Evolutionary conservation across 2,888 invertebrate species (phyloP), one percentile per base, ranked within the genome.

Genomic region (Anoplius nigerrimus): DNA sequence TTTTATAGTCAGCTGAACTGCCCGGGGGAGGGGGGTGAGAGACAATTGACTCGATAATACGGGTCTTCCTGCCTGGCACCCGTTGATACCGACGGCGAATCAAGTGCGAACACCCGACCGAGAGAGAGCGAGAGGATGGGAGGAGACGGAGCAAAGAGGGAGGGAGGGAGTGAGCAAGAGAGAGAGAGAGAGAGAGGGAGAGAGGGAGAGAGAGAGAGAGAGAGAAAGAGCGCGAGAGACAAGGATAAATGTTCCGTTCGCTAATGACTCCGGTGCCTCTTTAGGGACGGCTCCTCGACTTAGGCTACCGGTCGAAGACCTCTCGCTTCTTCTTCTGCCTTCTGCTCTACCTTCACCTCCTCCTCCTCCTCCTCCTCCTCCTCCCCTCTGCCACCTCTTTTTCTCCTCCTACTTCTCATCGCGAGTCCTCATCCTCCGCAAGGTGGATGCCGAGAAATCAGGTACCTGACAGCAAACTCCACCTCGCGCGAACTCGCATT

Each of bases 41-140:
- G 87, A 87, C 87, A 87, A 87, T 87, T 87, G 87, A 82, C 78
- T 81, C 85, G 87, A 87, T 87, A 87, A 87, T 87, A 87, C 87
- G 86, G 85, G 84, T 82, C 87, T 87, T 87, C 87, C 87, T 87
- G 87, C 87, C 87, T 87, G 87, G 87, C 87, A 87, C 87, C 87
- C 87, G 82, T 84, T 87, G 87, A 87, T 87, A 87, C 87, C 86
- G 84, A 85, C 83, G 83, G 83, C 86, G 82, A 85, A 85, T 87
- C 84, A 84, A 86, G 86, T 83, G 85, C 86, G 80, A 82, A 81
- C 80, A 76, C 76, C 74, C 82, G 81, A 77, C 76, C 76, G 65
- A 69, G 69, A 72, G 69, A 65, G 61, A 22, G 21, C 43, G 60
- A 66, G 66, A 66, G 62, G 66, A 66, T 51, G 54, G n/a, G 53